Conservation (phyloP, 2,113 vertebrate genomes). For the Clarias macrocephalus region DNA sequence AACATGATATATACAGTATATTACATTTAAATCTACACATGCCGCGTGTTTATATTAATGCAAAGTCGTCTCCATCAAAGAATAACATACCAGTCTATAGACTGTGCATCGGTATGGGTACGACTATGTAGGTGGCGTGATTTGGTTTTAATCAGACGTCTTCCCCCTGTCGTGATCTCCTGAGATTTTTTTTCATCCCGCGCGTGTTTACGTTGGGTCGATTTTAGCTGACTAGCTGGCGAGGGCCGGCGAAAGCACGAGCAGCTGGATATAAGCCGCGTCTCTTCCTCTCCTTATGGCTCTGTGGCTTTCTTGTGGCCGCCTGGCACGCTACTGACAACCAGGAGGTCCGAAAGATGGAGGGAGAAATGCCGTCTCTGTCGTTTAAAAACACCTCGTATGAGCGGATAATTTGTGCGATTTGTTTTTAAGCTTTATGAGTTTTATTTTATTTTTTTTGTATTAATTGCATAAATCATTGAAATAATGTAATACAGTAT, state of each 20-base stretch:
- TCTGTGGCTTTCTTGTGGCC: constrained; percentile 71
- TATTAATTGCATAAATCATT: neutral
- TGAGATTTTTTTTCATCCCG: constrained; percentile 54
- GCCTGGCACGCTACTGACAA: constrained; percentile 44
- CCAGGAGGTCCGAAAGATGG: constrained; percentile 14
- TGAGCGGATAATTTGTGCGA: neutral
- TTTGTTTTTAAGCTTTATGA: too few relatives aligned
- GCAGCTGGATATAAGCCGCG: constrained; percentile 66
- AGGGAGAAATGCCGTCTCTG: neutral
- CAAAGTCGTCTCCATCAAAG: neutral
- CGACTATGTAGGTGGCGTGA: constrained; percentile 45
- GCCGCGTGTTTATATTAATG: neutral
- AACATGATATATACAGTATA: constrained; percentile 10
- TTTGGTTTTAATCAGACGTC: constrained; percentile 63
- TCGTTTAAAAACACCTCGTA: neutral
- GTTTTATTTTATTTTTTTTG: too few relatives aligned
- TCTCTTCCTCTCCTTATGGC: constrained; percentile 59
- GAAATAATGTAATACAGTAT: neutral
- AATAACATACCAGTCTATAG: neutral
- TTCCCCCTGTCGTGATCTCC: constrained; percentile 51
- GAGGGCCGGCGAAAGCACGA: constrained; percentile 64
- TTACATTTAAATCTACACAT: neutral
- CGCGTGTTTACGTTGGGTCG: constrained; percentile 66
- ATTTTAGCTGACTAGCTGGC: constrained; percentile 61
- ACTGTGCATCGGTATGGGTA: constrained; percentile 14